Base-by-base conservation (phyloP, 2,113 vertebrate genomes). In the Dipodomys ordii region DNA sequence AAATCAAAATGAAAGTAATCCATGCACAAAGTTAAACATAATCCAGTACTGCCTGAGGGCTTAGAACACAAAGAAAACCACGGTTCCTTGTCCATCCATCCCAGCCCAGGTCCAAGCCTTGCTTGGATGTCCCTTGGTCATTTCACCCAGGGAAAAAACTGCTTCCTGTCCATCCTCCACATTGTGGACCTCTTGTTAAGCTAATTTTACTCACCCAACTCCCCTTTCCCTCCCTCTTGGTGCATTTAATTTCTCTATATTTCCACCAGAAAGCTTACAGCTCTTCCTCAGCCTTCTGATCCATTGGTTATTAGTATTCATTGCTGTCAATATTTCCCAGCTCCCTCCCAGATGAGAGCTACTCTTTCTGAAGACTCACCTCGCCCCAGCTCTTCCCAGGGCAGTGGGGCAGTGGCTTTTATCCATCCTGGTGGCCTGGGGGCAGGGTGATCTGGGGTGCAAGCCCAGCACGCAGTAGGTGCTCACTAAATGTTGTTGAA, bases 401-500 rank as follows among this genome's bases (percentile, higher is more conserved):
- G 71, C 0, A 53, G 25, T 64, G 67, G 13, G 23, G 25, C 32
- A 12, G 73, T 73, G 83, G 64, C 39, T 12, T 68, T 19, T 23
- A 4, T 7, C 30, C 0, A 30, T 16, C 64, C 22, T 7, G 15
- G 88, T 1, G 73, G 39, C 5, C 62, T 0, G 32, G 35, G 60
- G 19, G 71, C 8, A 62, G 30, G 30, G 27, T 44, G 71, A 4
- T 25, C 28, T 5, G 68, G 73, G 92, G 35, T 3, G 12, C 1
- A 0, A 25, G 68, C 1, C 60, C 9, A 6, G 49, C 71, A 35
- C 68, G n/a, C 10, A 27, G 88, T 32, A 53, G 65, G 60, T 83
- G 71, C 92, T 96, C 85, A 90, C 10, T 6, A 30, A n/a, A 30
- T 74, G 72, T 87, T 96, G 85, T 91, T 25, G 73, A 23, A 27